Evolutionary conservation across 2,888 invertebrate species (phyloP).

Genomic region (Dicyrtomina minuta): DNA sequence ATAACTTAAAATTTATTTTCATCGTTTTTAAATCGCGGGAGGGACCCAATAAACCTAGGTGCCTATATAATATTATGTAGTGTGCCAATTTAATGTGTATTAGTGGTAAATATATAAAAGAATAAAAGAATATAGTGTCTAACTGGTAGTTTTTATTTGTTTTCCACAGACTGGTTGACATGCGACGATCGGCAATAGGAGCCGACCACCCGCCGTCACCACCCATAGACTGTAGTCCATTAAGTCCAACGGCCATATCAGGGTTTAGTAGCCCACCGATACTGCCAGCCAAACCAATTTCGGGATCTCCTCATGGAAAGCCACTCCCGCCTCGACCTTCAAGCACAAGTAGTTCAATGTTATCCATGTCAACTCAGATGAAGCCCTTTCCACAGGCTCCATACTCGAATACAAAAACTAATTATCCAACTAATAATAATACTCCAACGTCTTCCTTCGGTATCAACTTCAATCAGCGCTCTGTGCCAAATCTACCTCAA

Average conservation of each 20-base stretch:
- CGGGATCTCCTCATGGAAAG: conserved; percentile 36
- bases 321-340: conserved; percentile 49
- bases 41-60: too few relatives aligned
- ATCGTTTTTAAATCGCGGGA: too few relatives aligned
- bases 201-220: conserved; percentile 31
- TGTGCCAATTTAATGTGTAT: too few relatives aligned
- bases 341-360: conserved; percentile 46
- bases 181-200: conserved; percentile 49
- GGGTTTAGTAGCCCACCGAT: conserved; percentile 37
- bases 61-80: too few relatives aligned
- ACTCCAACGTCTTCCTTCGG: conserved; percentile 10
- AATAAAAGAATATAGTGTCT: background rate
- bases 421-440: background rate
- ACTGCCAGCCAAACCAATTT: conserved; percentile 41
- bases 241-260: conserved; percentile 16
- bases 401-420: conserved; percentile 28
- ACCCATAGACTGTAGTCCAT: conserved; percentile 23
- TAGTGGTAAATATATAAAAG: background rate
- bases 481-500: conserved; percentile 50
- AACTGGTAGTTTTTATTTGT: background rate
- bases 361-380: conserved; percentile 23
- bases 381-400: conserved; percentile 29
- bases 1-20: too few relatives aligned
- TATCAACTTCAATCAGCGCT: conserved; percentile 39
- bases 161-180: conserved; percentile 48